A percentile compares a stretch with the other conserved stretches of the same genome.
Evolutionary conservation across 2,888 invertebrate genomes (phyloP).

Genomic region (Tholera decimalis): DNA sequence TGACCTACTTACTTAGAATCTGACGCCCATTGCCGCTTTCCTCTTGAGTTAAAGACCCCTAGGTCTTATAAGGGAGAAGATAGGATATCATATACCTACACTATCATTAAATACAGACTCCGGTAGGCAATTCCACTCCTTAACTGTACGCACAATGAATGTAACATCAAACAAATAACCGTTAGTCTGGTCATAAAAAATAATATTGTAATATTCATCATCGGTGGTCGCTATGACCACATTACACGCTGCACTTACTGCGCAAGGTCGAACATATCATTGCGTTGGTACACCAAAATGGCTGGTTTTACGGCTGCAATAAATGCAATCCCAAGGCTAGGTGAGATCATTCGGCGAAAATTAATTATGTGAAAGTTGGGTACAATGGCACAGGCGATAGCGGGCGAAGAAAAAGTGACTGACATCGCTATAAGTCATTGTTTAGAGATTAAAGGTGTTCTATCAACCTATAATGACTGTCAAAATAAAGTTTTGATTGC

Average conservation of each 20-base stretch:
- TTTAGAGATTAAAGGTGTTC: not conserved
- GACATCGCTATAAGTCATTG: no score
- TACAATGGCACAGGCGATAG: constrained; percentile 52
- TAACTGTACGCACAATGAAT: no score
- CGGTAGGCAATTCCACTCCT: no score
- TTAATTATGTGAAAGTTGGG: constrained; percentile 75
- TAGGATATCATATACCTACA: no score
- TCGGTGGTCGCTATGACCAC: constrained; percentile 22
- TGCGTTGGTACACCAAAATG: constrained; percentile 68
- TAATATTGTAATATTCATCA: constrained; percentile 21
- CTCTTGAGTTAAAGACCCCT: no score
- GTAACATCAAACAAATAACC: constrained; percentile 13
- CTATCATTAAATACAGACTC: no score
- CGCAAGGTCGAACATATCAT: constrained; percentile 61
- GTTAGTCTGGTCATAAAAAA: constrained; percentile 30
- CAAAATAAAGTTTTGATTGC: not conserved
- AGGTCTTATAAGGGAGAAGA: no score
- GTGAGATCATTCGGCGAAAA: constrained; percentile 78
- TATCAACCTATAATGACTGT: not conserved
- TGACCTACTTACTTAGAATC: no score
- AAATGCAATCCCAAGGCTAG: constrained; percentile 76
- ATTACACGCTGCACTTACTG: constrained; percentile 50
- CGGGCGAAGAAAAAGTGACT: constrained; percentile 16
- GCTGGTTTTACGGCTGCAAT: constrained; percentile 69
- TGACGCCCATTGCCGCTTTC: no score